Evolutionary conservation across 2,797 vertebrate genomes (phyloP).

Genomic region (Sciurus carolinensis): DNA sequence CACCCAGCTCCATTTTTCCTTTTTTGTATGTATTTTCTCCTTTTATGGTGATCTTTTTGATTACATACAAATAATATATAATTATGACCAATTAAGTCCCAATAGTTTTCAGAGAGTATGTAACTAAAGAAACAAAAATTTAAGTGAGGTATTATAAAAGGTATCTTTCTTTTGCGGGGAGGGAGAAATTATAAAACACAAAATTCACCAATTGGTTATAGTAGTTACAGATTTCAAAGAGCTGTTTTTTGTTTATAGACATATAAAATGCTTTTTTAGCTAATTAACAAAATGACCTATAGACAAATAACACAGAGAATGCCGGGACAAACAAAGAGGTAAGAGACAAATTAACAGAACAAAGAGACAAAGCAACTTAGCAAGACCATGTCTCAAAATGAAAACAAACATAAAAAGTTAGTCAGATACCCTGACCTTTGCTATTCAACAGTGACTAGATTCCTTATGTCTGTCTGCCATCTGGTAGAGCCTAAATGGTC

Average conservation of each 20-base stretch:
- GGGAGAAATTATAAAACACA: neutral
- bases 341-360: neutral
- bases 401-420: neutral
- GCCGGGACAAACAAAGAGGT: neutral
- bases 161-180: neutral
- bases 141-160: neutral
- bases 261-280: conserved; percentile 9
- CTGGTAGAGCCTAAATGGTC: neutral
- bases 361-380: neutral
- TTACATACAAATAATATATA: neutral
- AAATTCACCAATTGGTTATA: neutral
- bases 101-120: neutral
- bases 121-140: conserved; percentile 8
- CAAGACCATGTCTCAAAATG: too few species aligned
- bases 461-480: neutral
- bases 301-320: conserved; percentile 32
- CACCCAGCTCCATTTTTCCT: too few species aligned
- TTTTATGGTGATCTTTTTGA: conserved; percentile 9
- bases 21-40: too few species aligned
- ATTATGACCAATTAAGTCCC: neutral
- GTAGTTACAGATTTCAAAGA: neutral
- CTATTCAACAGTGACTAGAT: neutral
- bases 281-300: conserved; percentile 6
- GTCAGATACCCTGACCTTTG: neutral
- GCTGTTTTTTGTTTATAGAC: neutral